These are phyloP conservation scores for Tapirus indicus DNA, from an alignment of 2,797 vertebrate genomes.

Conservation along the genomic window DNA sequence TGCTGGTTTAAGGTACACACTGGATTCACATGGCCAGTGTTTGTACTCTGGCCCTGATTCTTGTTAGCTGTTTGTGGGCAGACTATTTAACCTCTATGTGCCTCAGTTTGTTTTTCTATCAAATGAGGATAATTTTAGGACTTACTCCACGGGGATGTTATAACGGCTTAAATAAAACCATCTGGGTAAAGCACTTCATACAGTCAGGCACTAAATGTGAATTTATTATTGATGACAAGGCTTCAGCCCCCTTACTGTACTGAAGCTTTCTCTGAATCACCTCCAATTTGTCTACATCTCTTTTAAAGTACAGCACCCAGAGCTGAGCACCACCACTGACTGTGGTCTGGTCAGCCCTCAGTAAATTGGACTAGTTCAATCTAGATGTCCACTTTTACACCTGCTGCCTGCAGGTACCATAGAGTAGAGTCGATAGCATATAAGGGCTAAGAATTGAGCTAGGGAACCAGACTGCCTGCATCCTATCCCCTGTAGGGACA, in stretches of 20 bases:
- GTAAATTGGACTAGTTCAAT: neutral
- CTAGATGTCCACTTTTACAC: neutral
- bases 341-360: neutral
- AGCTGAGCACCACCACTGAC: neutral
- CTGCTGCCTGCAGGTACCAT: neutral
- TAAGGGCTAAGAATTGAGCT: neutral
- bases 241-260: neutral
- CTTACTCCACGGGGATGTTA: neutral
- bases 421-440: neutral
- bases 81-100: neutral
- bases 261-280: neutral
- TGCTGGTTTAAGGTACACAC: neutral
- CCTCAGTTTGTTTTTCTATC: slow-evolving; percentile 34
- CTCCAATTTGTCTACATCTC: neutral
- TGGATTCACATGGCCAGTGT: too few species aligned
- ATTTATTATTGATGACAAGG: neutral
- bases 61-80: neutral
- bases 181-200: neutral
- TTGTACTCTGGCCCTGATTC: neutral
- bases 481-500: neutral
- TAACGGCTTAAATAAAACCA: neutral
- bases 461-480: neutral
- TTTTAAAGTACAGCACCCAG: neutral
- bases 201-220: neutral
- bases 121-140: neutral